Evolutionary conservation across 2,888 invertebrate genomes (phyloP).

Genomic region (Chamaedrilus cognettii): DNA sequence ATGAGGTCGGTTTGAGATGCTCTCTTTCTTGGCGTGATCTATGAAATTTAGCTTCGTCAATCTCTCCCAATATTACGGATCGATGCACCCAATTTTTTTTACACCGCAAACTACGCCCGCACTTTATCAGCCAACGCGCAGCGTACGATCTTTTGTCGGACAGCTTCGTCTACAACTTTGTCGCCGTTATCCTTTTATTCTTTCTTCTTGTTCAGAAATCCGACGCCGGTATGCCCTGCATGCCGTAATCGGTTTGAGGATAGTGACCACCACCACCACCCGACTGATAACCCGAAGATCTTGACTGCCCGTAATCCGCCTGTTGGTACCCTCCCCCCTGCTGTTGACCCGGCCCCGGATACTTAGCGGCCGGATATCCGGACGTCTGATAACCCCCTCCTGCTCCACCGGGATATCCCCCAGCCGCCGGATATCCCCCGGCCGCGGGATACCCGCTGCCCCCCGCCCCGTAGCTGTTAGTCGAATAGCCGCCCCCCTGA

Average conservation of each 20-base stretch:
- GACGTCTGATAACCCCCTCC: background rate
- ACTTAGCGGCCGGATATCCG: background rate
- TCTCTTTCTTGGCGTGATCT: too few relatives aligned
- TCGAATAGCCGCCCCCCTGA: background rate
- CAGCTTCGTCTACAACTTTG: too few relatives aligned
- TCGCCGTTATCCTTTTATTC: too few relatives aligned
- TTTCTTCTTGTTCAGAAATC: too few relatives aligned
- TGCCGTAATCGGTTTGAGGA: background rate
- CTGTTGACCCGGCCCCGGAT: background rate
- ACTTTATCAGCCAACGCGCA: too few relatives aligned
- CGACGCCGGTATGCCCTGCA: background rate
- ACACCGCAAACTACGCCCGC: too few relatives aligned
- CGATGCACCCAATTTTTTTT: too few relatives aligned
- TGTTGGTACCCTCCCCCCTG: background rate
- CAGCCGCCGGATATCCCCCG: background rate
- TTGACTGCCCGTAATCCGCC: background rate
- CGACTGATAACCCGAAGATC: background rate
- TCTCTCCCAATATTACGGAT: too few relatives aligned
- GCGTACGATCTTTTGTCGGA: too few relatives aligned
- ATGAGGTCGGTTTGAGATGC: too few relatives aligned
- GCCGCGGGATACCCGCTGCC: background rate
- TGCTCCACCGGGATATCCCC: background rate
- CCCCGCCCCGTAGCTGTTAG: background rate
- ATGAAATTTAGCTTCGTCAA: too few relatives aligned
- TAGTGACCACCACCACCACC: conserved; percentile 2